Percentiles rank a stretch among this genome's conserved stretches.
Conservation (phyloP, 2,888 invertebrate species). For the Catocala nupta region DNA sequence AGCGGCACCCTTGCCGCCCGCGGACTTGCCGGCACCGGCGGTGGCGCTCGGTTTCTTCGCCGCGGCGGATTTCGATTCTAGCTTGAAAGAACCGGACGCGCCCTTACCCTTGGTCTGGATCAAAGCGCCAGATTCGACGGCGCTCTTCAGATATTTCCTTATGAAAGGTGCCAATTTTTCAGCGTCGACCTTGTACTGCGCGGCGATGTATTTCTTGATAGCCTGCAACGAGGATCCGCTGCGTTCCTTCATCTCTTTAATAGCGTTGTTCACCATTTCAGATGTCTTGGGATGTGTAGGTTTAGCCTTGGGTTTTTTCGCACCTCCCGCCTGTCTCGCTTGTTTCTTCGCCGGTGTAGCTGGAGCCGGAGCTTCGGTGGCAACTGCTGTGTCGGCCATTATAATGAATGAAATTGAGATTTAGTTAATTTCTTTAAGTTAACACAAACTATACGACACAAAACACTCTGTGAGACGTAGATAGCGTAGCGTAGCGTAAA, state of each 20-base stretch:
- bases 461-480: too few species aligned
- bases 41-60: too few species aligned
- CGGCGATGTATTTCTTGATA: constrained; percentile 89
- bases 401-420: too few species aligned
- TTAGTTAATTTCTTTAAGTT: too few species aligned
- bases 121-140: constrained; percentile 84
- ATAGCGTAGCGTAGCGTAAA: too few species aligned
- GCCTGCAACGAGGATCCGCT: constrained; percentile 87
- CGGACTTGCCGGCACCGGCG: too few species aligned
- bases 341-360: constrained; percentile 62
- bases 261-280: constrained; percentile 87
- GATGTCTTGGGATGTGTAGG: constrained; percentile 65
- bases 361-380: constrained; percentile 59
- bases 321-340: constrained; percentile 53
- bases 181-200: constrained; percentile 87
- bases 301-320: constrained; percentile 55
- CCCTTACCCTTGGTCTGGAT: constrained; percentile 72
- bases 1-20: too few species aligned
- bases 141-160: constrained; percentile 80
- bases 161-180: constrained; percentile 88
- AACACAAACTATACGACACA: too few species aligned
- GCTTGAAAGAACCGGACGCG: constrained; percentile 79
- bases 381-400: constrained; percentile 10
- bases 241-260: constrained; percentile 72
- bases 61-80: constrained; percentile 63